phyloP scores from a whole-genome alignment of 2,113 vertebrate species.

The Elaphurus davidianus region DNA sequence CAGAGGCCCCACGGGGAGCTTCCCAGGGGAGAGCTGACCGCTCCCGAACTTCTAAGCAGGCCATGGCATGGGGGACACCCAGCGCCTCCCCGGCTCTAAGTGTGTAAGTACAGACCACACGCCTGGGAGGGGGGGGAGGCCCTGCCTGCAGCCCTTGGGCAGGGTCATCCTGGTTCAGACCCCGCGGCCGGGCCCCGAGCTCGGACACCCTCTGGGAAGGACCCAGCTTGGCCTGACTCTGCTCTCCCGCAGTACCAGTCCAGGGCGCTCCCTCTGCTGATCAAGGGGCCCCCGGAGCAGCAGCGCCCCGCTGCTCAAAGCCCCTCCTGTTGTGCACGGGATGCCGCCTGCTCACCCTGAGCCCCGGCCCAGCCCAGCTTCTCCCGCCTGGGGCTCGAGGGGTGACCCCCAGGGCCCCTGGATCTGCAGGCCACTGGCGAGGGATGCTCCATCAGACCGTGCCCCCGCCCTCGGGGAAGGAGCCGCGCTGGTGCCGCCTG shows the following conservation, averaged over 20 bases:
- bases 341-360: rapidly evolving
- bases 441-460: not conserved
- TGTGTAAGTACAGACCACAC: rapidly evolving
- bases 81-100: rapidly evolving
- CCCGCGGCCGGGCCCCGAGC: rapidly evolving
- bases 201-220: not conserved
- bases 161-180: not conserved
- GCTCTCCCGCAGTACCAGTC: not conserved
- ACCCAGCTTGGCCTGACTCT: rapidly evolving
- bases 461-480: not conserved
- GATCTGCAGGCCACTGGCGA: rapidly evolving
- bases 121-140: not conserved
- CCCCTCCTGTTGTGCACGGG: rapidly evolving
- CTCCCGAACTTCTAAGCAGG: not conserved
- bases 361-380: not conserved
- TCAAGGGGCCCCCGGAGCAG: not conserved
- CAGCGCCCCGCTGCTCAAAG: rapidly evolving
- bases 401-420: rapidly evolving
- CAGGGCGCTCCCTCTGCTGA: rapidly evolving
- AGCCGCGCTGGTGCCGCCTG: rapidly evolving
- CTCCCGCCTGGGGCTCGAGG: rapidly evolving
- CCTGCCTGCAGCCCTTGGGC: not conserved
- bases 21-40: rapidly evolving
- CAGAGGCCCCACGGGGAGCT: not conserved
- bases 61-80: not conserved